Conservation (phyloP, 2,888 invertebrate species). For the Dione vanillae region DNA sequence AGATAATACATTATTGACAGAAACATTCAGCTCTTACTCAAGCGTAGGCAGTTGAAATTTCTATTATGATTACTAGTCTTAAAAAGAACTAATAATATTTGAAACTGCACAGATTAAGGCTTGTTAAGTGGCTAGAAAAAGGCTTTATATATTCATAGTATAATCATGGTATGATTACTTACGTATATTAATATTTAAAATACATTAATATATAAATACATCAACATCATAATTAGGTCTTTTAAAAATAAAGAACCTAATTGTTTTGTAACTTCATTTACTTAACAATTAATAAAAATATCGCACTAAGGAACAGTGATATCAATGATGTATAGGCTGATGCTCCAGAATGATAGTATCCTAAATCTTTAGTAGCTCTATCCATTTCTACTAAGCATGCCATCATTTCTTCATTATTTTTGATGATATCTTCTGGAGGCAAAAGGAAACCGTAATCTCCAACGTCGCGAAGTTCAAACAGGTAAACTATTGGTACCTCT, state of each 20-base stretch:
- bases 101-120: too few species aligned
- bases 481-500: slow-evolving; percentile 79
- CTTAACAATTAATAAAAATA: slow-evolving; percentile 18
- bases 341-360: slow-evolving; percentile 54
- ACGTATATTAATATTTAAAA: too few species aligned
- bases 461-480: slow-evolving; percentile 84
- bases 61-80: not conserved
- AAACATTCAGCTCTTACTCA: not conserved
- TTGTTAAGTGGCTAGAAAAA: too few species aligned
- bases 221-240: not conserved
- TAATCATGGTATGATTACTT: too few species aligned
- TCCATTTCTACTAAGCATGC: slow-evolving; percentile 69
- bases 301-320: slow-evolving; percentile 22
- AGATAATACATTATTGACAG: not conserved
- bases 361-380: slow-evolving; percentile 54
- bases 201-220: too few species aligned
- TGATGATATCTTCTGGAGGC: slow-evolving; percentile 76
- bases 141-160: too few species aligned
- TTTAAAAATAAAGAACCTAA: not conserved
- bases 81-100: too few species aligned
- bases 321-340: slow-evolving; percentile 30
- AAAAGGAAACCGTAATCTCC: slow-evolving; percentile 82
- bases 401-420: slow-evolving; percentile 73
- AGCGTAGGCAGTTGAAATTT: not conserved
- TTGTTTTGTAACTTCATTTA: not conserved